Evolutionary conservation across 2,888 invertebrate genomes (phyloP).

Genomic region (Zygothrica quintamaculata): DNA sequence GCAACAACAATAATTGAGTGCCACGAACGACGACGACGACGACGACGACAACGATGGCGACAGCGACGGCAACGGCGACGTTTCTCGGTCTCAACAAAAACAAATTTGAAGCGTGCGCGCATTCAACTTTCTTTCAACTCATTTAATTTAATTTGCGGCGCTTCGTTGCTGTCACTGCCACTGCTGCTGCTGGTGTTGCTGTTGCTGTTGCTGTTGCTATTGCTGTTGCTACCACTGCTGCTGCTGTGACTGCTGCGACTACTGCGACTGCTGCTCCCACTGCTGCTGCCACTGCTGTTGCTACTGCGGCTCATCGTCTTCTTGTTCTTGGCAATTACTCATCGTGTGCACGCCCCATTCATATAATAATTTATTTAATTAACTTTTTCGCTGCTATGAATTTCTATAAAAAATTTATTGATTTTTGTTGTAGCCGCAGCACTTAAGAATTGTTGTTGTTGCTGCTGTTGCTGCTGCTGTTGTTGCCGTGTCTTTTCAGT

Average conservation of each 20-base stretch:
- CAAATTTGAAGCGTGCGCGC: constrained; percentile 74
- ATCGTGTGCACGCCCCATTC: constrained; percentile 80
- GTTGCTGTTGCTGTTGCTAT: constrained; percentile 17
- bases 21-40: too few relatives aligned
- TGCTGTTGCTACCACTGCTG: constrained; percentile 48
- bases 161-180: constrained; percentile 57
- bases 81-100: constrained; percentile 47
- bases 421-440: constrained; percentile 48
- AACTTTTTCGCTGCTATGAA: constrained; percentile 76
- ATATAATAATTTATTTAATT: constrained; percentile 81
- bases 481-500: constrained; percentile 13
- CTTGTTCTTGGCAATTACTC: constrained; percentile 76
- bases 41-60: too few relatives aligned
- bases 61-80: too few relatives aligned
- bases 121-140: constrained; percentile 81
- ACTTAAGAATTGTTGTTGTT: not conserved
- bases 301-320: constrained; percentile 59
- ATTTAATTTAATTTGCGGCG: constrained; percentile 80
- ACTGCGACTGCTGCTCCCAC: constrained; percentile 20
- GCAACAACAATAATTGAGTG: constrained; percentile 35
- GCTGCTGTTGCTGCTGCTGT: constrained; percentile 1
- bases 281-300: constrained; percentile 17
- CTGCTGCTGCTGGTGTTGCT: constrained; percentile 20
- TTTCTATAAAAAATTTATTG: constrained; percentile 73
- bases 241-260: constrained; percentile 39